A percentile compares a stretch with the other conserved stretches of the same genome.
phyloP scores from a whole-genome alignment of 2,113 vertebrate species.

The Stigmatopora nigra region DNA sequence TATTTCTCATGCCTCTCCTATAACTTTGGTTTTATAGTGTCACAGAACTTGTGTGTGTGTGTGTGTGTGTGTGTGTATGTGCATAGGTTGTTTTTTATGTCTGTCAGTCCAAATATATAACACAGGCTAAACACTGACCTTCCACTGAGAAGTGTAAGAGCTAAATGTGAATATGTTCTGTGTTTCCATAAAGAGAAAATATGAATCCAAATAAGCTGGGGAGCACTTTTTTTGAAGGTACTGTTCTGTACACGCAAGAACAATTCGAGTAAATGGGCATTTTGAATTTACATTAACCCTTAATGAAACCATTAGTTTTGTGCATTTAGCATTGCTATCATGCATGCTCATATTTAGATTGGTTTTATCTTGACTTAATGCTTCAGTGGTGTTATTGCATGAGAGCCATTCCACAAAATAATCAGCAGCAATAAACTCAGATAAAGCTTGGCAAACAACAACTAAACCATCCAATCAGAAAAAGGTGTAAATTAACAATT shows the following conservation, averaged over 20 bases:
- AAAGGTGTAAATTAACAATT: slow-evolving; percentile 62
- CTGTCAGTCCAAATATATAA: not conserved
- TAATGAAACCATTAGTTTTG: slow-evolving; percentile 69
- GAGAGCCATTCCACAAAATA: slow-evolving; percentile 62
- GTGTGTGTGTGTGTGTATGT: too few relatives aligned
- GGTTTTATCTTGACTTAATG: slow-evolving; percentile 68
- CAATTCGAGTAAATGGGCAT: slow-evolving; percentile 58
- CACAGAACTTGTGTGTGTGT: too few relatives aligned
- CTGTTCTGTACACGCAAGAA: slow-evolving; percentile 32
- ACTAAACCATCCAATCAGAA: slow-evolving; percentile 44
- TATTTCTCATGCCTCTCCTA: too few relatives aligned
- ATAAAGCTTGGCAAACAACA: slow-evolving; percentile 54
- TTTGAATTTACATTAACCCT: slow-evolving; percentile 60
- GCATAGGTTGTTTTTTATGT: too few relatives aligned
- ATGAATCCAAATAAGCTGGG: slow-evolving; percentile 6
- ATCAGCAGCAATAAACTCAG: slow-evolving; percentile 59
- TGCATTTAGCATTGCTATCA: slow-evolving; percentile 59
- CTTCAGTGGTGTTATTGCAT: slow-evolving; percentile 58
- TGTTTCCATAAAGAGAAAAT: slow-evolving; percentile 4
- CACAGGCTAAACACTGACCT: slow-evolving; percentile 28
- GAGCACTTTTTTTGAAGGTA: slow-evolving; percentile 19
- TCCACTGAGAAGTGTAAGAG: slow-evolving; percentile 24
- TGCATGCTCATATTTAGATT: slow-evolving; percentile 67
- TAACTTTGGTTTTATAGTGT: too few relatives aligned
- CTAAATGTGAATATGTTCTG: slow-evolving; percentile 6